phyloP scores from a whole-genome alignment of 2,888 invertebrate genomes.

The Hydriomena furcata region DNA sequence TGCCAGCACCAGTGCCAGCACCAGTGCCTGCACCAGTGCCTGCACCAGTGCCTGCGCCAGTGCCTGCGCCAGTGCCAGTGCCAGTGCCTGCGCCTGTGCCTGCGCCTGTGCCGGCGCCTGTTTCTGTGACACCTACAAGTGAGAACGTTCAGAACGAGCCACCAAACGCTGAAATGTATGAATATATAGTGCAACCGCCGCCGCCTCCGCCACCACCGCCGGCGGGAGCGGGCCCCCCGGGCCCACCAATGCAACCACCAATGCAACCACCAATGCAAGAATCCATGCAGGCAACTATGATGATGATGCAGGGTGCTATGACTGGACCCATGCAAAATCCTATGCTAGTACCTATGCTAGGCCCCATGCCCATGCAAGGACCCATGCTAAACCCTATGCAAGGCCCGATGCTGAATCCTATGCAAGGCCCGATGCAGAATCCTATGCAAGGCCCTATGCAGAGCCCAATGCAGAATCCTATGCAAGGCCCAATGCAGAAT shows the following conservation, averaged over 20 bases:
- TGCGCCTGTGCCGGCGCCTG: constrained; percentile 20
- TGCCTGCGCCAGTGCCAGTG: constrained; percentile 6
- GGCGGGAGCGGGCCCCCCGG: constrained; percentile 12
- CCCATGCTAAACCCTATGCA: constrained; percentile 1
- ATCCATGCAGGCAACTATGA: no score
- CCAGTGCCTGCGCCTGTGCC: constrained; percentile 13
- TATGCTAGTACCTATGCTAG: not conserved
- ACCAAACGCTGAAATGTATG: constrained; percentile 22
- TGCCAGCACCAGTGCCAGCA: no score
- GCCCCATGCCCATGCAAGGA: not conserved
- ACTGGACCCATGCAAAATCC: not conserved
- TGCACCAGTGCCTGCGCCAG: no score
- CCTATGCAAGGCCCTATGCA: no score
- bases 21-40: no score
- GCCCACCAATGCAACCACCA: not conserved
- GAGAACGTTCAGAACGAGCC: constrained; percentile 3
- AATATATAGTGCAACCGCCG: constrained; percentile 38
- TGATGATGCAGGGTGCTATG: no score
- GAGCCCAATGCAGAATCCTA: no score
- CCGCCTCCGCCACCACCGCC: constrained; percentile 45
- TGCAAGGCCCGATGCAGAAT: no score
- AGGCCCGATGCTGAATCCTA: not conserved
- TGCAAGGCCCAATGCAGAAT: not conserved
- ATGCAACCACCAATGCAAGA: not conserved
- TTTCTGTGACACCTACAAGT: not conserved